Percentiles rank a stretch among this genome's conserved stretches.
Conservation (phyloP, 1,140 invertebrate genomes). For the Pogonognathellus flavescens region DNA sequence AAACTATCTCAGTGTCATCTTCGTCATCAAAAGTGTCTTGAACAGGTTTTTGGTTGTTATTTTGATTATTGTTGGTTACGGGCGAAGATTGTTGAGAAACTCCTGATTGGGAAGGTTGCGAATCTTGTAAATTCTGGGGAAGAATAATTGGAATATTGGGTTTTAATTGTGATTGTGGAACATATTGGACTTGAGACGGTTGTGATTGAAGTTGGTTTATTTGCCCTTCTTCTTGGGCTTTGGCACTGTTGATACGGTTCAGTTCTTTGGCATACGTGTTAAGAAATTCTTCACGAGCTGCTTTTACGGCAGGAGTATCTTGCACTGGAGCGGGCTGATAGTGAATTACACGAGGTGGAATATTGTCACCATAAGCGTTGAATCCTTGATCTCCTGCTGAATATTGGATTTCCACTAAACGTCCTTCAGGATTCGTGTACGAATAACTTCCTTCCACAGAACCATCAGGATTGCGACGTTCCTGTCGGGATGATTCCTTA, state of each 20-base stretch:
- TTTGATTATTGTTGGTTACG: background rate
- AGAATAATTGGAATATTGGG: background rate
- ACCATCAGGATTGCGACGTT: conserved; percentile 68
- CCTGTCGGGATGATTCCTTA: conserved; percentile 55
- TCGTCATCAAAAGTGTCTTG: conserved; percentile 21
- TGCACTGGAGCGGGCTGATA: conserved; percentile 62
- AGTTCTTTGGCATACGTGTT: conserved; percentile 67
- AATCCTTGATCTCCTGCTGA: conserved; percentile 66
- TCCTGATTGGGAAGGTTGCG: background rate
- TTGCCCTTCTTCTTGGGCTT: conserved; percentile 6
- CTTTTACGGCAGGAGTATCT: conserved; percentile 70
- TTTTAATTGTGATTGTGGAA: background rate
- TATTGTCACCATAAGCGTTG: conserved; percentile 64
- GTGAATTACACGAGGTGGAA: conserved; percentile 52
- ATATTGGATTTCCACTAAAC: conserved; percentile 68
- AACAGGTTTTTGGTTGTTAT: conserved; percentile 1
- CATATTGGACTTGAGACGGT: background rate
- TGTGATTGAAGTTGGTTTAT: conserved; percentile 48
- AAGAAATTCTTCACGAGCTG: conserved; percentile 68
- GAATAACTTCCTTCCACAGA: conserved; percentile 69
- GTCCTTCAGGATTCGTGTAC: conserved; percentile 69
- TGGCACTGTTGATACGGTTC: conserved; percentile 20
- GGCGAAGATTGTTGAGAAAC: background rate
- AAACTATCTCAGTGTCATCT: conserved; percentile 53
- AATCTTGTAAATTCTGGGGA: background rate